Base-by-base conservation (phyloP, 1,140 invertebrate genomes). In the Cotesia typhae region DNA sequence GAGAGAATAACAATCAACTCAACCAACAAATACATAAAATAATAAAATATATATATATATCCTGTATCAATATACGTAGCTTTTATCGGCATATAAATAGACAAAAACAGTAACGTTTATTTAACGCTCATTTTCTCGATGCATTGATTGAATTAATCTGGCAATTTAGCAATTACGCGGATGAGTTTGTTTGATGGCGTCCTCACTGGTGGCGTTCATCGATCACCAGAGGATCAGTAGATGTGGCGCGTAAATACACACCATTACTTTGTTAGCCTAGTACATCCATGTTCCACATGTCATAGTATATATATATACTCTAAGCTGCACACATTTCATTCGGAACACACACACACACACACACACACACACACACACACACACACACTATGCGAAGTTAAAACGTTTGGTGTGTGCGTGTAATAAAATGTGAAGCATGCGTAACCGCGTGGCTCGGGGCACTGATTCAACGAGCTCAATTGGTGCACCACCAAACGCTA, bases 381-480 rank as follows among this genome's bases (percentile, higher is more conserved):
- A 17, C 12, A 28, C 14, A 7, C 10, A 20, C 9, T 14, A 12
- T 35, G 14, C 20, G 17, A 6, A 63, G 20, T 9, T 52, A 28
- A 37, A 28, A 60, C 14, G 14, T 63, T 5, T 1, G 7, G 5
- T 64, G 61, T 36, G 61, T 38, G 3, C 38, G 36, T 64, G 36
- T n/a, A 64, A 64, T 64, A 64, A 38, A 41, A 28, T 12, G n/a
- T 47, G 28, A 67, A 75, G 76, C 75, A 77, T 78, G 79, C 80
- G 79, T 82, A 83, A 83, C 80, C 81, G 81, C 82, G 82, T 85
- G 82, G 82, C 84, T 84, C 82, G 81, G 79, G 79, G 84, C 83
- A 85, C 80, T 80, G 83, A 86, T 87, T 87, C 84, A 85, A 87
- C 84, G 82, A 85, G 85, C 84, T 87, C 84, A 86, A 87, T 87